phyloP scores from a whole-genome alignment of 2,888 invertebrate genomes.

The Silvanus unidentatus region DNA sequence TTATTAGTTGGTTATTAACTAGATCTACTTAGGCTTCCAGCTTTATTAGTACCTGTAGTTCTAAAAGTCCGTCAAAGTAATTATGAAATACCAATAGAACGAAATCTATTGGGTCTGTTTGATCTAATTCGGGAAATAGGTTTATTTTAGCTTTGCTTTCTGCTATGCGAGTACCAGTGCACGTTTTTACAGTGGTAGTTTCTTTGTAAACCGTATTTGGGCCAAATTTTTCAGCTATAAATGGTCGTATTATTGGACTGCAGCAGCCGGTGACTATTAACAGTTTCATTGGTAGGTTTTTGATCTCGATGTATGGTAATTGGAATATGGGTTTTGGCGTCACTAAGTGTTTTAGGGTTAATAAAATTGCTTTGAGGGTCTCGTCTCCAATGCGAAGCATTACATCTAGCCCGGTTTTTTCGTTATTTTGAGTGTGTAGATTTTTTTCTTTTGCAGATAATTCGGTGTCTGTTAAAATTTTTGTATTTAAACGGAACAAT shows the following conservation, averaged over 20 bases:
- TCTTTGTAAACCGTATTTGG: conserved; percentile 7
- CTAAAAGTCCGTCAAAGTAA: conserved; percentile 15
- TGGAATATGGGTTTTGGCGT: too few relatives aligned
- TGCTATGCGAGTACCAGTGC: conserved; percentile 8
- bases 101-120: conserved; percentile 2
- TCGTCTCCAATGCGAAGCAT: too few relatives aligned
- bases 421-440: too few relatives aligned
- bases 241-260: conserved; percentile 12
- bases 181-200: conserved; percentile 10
- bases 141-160: conserved; percentile 11
- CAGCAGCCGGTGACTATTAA: conserved; percentile 14
- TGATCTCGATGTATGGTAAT: conserved; percentile 12
- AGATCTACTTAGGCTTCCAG: conserved; percentile 10
- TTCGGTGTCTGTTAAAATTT: too few relatives aligned
- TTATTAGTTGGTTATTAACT: conserved; percentile 8
- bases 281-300: conserved; percentile 8
- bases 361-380: too few relatives aligned
- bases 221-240: conserved; percentile 12
- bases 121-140: conserved; percentile 7
- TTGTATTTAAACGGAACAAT: too few relatives aligned
- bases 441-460: too few relatives aligned
- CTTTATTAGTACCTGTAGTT: conserved; percentile 8
- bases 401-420: too few relatives aligned
- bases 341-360: too few relatives aligned
- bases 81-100: conserved; percentile 13